phyloP scores from a whole-genome alignment of 2,797 vertebrate species.

The Avahi laniger region DNA sequence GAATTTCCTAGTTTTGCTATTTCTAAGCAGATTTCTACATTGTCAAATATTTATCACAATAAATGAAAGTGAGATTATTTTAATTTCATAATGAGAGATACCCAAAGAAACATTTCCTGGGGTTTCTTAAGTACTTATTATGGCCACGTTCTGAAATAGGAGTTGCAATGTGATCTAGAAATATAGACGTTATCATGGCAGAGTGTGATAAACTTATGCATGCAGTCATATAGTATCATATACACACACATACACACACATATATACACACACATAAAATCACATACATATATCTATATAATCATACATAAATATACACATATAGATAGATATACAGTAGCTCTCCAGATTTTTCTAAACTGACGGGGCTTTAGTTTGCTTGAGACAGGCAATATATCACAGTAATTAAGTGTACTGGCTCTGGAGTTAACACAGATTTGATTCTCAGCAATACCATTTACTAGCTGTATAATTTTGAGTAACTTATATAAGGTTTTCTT shows the following conservation, averaged over 20 bases:
- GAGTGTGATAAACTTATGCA: not conserved
- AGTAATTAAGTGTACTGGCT: not conserved
- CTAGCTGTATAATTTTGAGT: not conserved
- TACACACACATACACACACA: not conserved
- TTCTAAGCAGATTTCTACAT: not conserved
- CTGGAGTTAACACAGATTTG: not conserved
- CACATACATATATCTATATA: not conserved
- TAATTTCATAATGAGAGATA: not conserved
- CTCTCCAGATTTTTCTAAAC: not conserved
- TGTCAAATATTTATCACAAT: not conserved
- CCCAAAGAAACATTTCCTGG: not conserved
- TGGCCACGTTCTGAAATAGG: not conserved
- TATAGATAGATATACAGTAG: not conserved
- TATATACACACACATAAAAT: not conserved
- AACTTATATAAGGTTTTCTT: not conserved
- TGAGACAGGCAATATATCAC: not conserved
- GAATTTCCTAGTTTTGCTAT: not conserved
- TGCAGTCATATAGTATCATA: not conserved
- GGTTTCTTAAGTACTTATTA: not conserved
- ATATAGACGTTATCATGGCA: not conserved
- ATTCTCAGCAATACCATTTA: not conserved
- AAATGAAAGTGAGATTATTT: not conserved
- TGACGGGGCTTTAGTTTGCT: not conserved
- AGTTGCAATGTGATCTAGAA: not conserved
- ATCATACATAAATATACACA: not conserved